Conservation (phyloP, 2,797 vertebrate genomes). For the Micromesistius poutassou region DNA sequence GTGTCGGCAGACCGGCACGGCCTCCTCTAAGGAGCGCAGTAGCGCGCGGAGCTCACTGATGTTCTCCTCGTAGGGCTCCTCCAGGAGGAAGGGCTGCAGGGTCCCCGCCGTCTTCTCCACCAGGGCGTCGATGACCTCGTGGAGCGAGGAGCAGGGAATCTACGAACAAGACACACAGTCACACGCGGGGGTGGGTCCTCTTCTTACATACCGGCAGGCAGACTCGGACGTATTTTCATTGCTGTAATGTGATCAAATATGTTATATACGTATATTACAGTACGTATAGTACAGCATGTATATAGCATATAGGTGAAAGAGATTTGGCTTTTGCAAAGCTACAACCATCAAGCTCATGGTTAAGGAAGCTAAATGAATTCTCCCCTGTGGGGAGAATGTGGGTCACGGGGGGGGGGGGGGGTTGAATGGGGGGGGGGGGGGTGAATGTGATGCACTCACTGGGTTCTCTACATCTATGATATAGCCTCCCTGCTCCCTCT, state of each 20-base stretch:
- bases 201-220: background rate
- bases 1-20: too few species aligned
- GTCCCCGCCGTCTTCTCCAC: slow-evolving; percentile 76
- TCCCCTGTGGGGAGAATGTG: background rate
- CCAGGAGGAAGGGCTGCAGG: slow-evolving; percentile 78
- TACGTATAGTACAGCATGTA: too few species aligned
- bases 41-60: slow-evolving; percentile 74
- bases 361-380: background rate
- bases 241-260: too few species aligned
- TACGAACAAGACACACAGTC: slow-evolving; percentile 33
- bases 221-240: too few species aligned
- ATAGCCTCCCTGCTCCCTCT: slow-evolving; percentile 74
- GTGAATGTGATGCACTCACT: slow-evolving; percentile 73
- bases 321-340: background rate
- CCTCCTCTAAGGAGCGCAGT: background rate
- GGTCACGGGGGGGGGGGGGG: background rate
- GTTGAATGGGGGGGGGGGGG: too few species aligned
- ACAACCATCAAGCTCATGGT: background rate
- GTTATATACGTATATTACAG: too few species aligned
- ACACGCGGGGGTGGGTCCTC: background rate
- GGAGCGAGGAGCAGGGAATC: slow-evolving; percentile 78
- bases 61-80: slow-evolving; percentile 80
- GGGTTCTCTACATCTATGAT: slow-evolving; percentile 82
- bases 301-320: background rate
- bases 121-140: slow-evolving; percentile 81